Conservation (phyloP, 2,113 vertebrate species). For the Arizona elegans region DNA sequence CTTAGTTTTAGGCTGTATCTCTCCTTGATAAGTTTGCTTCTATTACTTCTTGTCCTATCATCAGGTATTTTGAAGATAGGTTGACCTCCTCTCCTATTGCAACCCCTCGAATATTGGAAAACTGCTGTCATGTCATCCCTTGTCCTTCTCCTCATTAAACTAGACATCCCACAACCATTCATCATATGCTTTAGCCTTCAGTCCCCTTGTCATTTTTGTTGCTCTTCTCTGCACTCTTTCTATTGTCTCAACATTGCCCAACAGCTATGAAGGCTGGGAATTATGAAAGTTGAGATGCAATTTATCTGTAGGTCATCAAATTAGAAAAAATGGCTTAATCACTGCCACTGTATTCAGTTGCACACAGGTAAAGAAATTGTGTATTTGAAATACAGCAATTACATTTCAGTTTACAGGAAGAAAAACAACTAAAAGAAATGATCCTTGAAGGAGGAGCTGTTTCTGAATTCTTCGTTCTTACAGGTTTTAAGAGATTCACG, state of each 20-base stretch:
- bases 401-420: background rate
- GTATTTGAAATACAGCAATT: background rate
- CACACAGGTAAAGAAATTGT: background rate
- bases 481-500: conserved; percentile 90
- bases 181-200: background rate
- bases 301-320: background rate
- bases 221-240: background rate
- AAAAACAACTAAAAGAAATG: background rate
- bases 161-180: background rate
- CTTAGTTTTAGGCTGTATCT: background rate
- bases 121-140: background rate
- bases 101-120: background rate
- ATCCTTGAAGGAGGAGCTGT: background rate
- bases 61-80: background rate
- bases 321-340: background rate
- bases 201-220: background rate
- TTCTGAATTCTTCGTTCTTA: background rate
- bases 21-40: background rate
- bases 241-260: background rate
- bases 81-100: background rate
- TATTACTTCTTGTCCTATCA: background rate
- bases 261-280: background rate
- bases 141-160: background rate
- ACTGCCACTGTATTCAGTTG: background rate
- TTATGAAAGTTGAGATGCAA: background rate